Evolutionary conservation across 2,888 invertebrate species (phyloP), one percentile per base, ranked within the genome.

Genomic region (Acanthosepion lycidas): DNA sequence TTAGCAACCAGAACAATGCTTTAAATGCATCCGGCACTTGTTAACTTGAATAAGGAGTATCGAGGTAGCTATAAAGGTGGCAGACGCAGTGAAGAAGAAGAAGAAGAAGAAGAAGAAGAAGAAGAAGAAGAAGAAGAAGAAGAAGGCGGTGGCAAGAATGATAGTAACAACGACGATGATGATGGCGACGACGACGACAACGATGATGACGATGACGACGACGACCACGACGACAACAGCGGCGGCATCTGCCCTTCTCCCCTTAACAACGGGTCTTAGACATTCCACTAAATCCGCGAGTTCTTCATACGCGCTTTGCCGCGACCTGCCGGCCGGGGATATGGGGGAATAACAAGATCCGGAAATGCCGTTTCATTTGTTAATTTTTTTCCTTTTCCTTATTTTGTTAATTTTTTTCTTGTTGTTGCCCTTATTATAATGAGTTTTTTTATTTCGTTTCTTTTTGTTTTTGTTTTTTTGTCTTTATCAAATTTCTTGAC

Each of bases 371-470:
- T 18, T 55, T 2, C 18, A 23, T 59, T 59, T 20, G 20, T 59
- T 59, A 20, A 20, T 59, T 59, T 23, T 59, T 59, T 59, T 59
- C 6, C 23, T 59, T 59, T 59, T 59, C 6, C 23, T 78, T 33
- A 2, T 78, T 78, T 78, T 78, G n/a, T 9, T 78, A n/a, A n/a
- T 33, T 0, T 78, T 18, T 33, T n/a, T 78, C 28, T n/a, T 8
- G 0, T 78, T 12, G 28, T 28, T 78, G 5, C n/a, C 9, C 5
- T n/a, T 78, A n/a, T 5, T 78, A 64, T 6, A 2, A 64, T 6
- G 2, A 26, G 3, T 8, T 23, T 26, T 0, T 28, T 64, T 26
- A 6, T 26, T 3, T 1, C 1, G 5, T 26, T 26, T 26, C 0
- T 26, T 64, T 8, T 0, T 26, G 6, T 28, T 6, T 26, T 28